Evolutionary conservation across 2,888 invertebrate genomes (phyloP).

Genomic region (Malacosoma neustria): DNA sequence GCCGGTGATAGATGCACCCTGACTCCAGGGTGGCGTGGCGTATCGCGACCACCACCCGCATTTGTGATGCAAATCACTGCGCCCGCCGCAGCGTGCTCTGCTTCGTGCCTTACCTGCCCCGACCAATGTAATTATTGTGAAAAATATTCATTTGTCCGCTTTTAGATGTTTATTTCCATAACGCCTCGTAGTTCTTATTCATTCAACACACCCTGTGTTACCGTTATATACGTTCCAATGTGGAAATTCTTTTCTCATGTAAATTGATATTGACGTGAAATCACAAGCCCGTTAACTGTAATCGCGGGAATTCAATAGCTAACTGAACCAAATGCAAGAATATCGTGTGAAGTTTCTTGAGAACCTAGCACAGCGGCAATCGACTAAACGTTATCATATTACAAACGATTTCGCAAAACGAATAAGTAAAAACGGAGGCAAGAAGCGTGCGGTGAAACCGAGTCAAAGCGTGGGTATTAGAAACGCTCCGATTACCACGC

Average conservation of each 20-base stretch:
- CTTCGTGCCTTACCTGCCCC: constrained; percentile 60
- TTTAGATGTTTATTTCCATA: constrained; percentile 45
- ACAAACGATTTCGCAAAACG: constrained; percentile 74
- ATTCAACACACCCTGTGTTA: no score
- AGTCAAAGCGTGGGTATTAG: constrained; percentile 73
- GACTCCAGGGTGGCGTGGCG: constrained; percentile 33
- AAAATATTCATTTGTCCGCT: constrained; percentile 67
- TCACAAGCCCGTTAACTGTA: constrained; percentile 30
- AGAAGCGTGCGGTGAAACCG: constrained; percentile 73
- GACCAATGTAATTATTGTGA: constrained; percentile 61
- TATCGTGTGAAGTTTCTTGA: constrained; percentile 63
- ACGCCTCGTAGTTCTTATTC: constrained; percentile 20
- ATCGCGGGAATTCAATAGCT: constrained; percentile 60
- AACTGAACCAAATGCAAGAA: constrained; percentile 49
- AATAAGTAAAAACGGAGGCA: constrained; percentile 70
- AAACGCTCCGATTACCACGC: constrained; percentile 73
- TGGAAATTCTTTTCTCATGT: constrained; percentile 27
- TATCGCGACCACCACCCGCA: constrained; percentile 49
- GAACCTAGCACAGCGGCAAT: constrained; percentile 50
- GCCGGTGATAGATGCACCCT: constrained; percentile 39
- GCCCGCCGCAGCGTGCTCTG: constrained; percentile 45
- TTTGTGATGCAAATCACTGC: constrained; percentile 60
- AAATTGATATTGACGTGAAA: constrained; percentile 34
- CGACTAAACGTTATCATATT: constrained; percentile 68
- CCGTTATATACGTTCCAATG: background rate